A percentile compares a stretch with the other conserved stretches of the same genome.
Conservation (phyloP, 1,140 invertebrate genomes). For the Pogonus chalceus region DNA sequence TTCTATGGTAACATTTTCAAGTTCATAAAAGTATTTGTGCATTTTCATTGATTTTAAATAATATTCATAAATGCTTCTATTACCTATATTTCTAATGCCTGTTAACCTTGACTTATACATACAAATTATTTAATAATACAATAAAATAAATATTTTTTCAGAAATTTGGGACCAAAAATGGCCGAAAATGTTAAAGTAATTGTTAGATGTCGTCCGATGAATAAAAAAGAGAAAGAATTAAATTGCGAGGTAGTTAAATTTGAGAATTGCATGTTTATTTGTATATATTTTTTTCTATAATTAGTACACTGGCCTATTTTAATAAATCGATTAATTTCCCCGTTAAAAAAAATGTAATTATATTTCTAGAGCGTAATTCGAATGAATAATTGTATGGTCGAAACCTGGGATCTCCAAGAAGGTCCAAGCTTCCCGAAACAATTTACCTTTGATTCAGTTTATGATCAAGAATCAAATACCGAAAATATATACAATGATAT, state of each 20-base stretch:
- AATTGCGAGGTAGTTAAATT: slow-evolving; percentile 53
- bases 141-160: too few species aligned
- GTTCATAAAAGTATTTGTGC: too few species aligned
- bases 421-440: slow-evolving; percentile 46
- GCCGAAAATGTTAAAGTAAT: slow-evolving; percentile 84
- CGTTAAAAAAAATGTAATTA: slow-evolving; percentile 7
- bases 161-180: slow-evolving; percentile 33
- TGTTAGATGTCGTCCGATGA: slow-evolving; percentile 85
- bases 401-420: slow-evolving; percentile 36
- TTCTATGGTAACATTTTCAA: too few species aligned
- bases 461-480: slow-evolving; percentile 67
- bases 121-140: too few species aligned
- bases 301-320: too few species aligned
- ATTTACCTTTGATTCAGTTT: slow-evolving; percentile 79
- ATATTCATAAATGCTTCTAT: too few species aligned
- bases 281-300: too few species aligned
- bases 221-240: slow-evolving; percentile 57
- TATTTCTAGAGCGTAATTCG: slow-evolving; percentile 56
- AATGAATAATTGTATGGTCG: slow-evolving; percentile 48
- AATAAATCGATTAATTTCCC: background rate
- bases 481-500: slow-evolving; percentile 82
- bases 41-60: too few species aligned
- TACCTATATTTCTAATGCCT: too few species aligned
- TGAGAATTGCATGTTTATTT: background rate
- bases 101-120: too few species aligned